Evolutionary conservation across 2,888 invertebrate species (phyloP).

Genomic region (Carpatolechia fugitivella): DNA sequence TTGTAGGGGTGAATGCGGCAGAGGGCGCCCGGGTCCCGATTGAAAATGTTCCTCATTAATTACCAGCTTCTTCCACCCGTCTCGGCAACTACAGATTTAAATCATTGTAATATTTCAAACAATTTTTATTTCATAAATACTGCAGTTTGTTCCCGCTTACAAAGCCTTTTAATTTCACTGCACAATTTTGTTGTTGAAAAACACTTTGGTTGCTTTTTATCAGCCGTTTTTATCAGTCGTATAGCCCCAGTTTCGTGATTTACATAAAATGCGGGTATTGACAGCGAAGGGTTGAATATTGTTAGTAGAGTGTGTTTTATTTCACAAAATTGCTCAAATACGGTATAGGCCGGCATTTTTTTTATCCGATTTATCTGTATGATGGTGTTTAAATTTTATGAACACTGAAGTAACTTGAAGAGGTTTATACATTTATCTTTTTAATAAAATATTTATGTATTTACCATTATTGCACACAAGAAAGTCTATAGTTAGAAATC

Average conservation of each 20-base stretch:
- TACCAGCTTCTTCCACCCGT: constrained; percentile 28
- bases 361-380: not conserved
- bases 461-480: no score
- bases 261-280: constrained; percentile 5
- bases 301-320: not conserved
- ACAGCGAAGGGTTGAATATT: not conserved
- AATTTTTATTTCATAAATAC: not conserved
- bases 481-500: no score
- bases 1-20: not conserved
- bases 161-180: not conserved
- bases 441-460: no score
- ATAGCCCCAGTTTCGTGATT: not conserved
- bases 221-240: constrained; percentile 1
- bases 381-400: no score
- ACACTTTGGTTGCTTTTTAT: not conserved
- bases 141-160: not conserved
- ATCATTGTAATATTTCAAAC: constrained; percentile 16
- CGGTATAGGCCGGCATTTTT: not conserved
- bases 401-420: no score
- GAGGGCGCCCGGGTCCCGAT: constrained; percentile 30
- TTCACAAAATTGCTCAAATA: not conserved
- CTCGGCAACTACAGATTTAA: constrained; percentile 14
- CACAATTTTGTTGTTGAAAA: not conserved
- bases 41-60: constrained; percentile 46
- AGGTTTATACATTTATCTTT: no score